Base-by-base conservation (phyloP, 2,888 invertebrate species). In the Agrotis exclamationis region DNA sequence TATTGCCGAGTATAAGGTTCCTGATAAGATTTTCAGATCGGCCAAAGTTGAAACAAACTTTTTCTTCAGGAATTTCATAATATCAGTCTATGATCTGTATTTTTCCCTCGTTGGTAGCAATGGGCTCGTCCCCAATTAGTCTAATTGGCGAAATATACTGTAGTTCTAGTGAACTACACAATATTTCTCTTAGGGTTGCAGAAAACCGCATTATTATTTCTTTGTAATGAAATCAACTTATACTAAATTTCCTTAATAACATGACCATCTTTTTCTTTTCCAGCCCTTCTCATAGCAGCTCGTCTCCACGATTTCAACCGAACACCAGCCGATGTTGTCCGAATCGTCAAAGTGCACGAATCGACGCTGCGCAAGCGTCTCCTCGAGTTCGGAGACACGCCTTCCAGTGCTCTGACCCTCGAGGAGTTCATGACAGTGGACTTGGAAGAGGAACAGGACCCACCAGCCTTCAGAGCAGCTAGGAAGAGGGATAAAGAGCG, bases 341-440 rank as follows among this genome's bases (percentile, higher is more conserved):
- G 98, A 90, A 98, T 99, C 86, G 99, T 99, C 0, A 99, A 99
- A 95, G 99, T 99, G 20, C 99, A 99, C 89, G 99, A 99, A 93
- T 98, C 98, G 0, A 99, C 99, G 0, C 95, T 99, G 51, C 97
- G 99, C 69, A 99, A 99, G 96, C 97, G 98, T 73, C 96, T 99
- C 51, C 97, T 98, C 44, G 99, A 99, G 95, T 99, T 99, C 92
- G 99, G 99, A 0, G 99, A 99, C 85, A 99, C 99, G 0, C 99
- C 99, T 0, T 99, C 99, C 16, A 99, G 99, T 88, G 98, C 98
- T 13, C 95, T 99, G 65, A 99, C 99, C 0, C 96, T 99, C 39
- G 99, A 99, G 85, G 99, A 99, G 95, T 99, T 99, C 91, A 98
- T 99, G 97, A 98, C 98, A 0, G 98, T 99, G 0, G 99, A 99